phyloP scores from a whole-genome alignment of 1,140 invertebrate species.

The Prorops nasuta region DNA sequence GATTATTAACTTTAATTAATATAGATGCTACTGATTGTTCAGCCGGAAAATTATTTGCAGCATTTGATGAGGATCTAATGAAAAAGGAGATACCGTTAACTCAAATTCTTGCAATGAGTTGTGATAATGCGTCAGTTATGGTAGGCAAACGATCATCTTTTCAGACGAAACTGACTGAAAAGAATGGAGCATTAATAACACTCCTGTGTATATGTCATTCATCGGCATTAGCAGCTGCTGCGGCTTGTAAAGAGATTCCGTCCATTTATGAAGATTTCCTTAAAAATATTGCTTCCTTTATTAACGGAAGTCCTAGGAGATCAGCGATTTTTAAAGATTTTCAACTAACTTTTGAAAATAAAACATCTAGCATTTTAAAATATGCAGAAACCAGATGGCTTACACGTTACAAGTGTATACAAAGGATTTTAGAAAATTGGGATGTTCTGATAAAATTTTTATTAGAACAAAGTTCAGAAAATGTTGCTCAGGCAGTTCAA shows the following conservation, averaged over 20 bases:
- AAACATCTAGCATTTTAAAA: not conserved
- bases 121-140: slow-evolving; percentile 1
- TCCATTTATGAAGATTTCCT: not conserved
- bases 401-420: not conserved
- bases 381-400: slow-evolving; percentile 3
- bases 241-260: not conserved
- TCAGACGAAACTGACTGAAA: not conserved
- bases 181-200: not conserved
- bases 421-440: not conserved
- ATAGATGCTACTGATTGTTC: slow-evolving; percentile 11
- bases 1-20: slow-evolving; percentile 2
- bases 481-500: too few relatives aligned
- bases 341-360: not conserved
- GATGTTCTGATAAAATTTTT: slow-evolving; percentile 1
- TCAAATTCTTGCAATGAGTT: not conserved
- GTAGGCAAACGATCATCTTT: not conserved
- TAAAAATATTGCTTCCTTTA: not conserved
- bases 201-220: not conserved
- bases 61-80: not conserved
- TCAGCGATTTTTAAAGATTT: slow-evolving; percentile 1
- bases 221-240: not conserved
- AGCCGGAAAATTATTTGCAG: not conserved
- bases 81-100: not conserved
- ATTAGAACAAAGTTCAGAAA: too few relatives aligned
- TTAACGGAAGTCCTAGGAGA: not conserved